Evolutionary conservation across 2,113 vertebrate genomes (phyloP), one percentile per base, ranked within the genome.

Genomic region (Mastomys coucha): DNA sequence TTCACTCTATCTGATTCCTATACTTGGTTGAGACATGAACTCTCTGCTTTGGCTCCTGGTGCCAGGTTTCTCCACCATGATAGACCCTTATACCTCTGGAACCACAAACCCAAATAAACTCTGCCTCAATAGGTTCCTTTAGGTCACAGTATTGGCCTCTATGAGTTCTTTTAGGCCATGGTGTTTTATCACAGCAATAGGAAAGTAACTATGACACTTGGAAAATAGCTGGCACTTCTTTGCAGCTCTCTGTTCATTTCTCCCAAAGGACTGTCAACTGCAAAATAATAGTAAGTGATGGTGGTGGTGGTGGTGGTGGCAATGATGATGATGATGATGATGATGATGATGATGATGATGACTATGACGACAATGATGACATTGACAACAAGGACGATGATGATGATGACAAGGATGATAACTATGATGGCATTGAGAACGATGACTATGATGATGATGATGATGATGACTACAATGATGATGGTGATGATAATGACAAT

Each of bases 221-320:
- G 10, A 36, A 36, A 86, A 33, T 36, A 67, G 60, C 42, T 86
- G 17, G 42, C 19, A 14, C 92, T 75, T 96, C 97, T 93, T 82
- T 88, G 72, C 89, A 80, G 92, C 94, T 95, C 91, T 92, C 97
- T 76, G 45, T 95, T 82, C 96, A 70, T 84, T 93, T 97, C 97
- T 96, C 97, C 97, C 97, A 86, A 94, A 96, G 96, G 94, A 84
- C 97, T 97, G 90, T 95, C 97, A 91, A 58, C 96, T 96, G 95
- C 69, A 67, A 90, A 95, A 96, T 45, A n/a, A 60, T 20, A 84
- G 24, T 7, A 75, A 69, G 31, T 33, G 31, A 69, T 69, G 31
- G 13, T 33, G 13, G 16, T 69, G 67, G 33, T 33, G 31, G 45
- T 17, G 4, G 42, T 26, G 22, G n/a, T 19, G 16, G 10, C 13